Evolutionary conservation across 2,113 vertebrate species (phyloP).

Genomic region (Hipposideros armiger): DNA sequence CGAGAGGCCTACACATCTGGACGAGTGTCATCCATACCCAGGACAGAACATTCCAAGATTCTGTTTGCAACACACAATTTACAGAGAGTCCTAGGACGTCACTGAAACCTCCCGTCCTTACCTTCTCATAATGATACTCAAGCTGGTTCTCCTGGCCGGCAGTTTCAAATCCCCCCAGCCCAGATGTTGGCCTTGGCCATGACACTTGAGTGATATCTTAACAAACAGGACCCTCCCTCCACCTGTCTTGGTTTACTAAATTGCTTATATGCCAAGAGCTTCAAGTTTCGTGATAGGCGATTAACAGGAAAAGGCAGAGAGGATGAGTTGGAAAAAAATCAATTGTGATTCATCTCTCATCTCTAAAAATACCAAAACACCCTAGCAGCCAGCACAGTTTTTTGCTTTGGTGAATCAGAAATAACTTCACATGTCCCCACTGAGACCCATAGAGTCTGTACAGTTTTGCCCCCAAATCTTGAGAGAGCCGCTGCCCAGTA

Average conservation of each 20-base stretch:
- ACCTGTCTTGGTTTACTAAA: neutral
- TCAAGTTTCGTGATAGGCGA: neutral
- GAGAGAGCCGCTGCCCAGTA: neutral
- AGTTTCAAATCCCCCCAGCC: neutral
- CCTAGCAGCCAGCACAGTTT: neutral
- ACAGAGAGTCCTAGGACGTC: neutral
- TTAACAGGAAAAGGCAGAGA: neutral
- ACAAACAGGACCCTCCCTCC: neutral
- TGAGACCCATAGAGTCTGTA: neutral
- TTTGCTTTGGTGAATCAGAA: conserved; percentile 15
- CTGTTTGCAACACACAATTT: accelerated
- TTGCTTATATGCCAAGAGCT: neutral
- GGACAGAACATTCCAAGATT: neutral
- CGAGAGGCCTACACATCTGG: neutral
- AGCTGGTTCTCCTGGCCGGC: neutral
- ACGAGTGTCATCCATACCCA: accelerated
- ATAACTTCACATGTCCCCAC: neutral
- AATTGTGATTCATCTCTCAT: neutral
- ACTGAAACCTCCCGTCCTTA: neutral
- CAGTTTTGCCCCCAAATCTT: neutral
- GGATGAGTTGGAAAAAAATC: neutral
- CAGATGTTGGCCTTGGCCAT: accelerated
- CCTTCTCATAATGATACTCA: accelerated
- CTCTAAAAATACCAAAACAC: neutral
- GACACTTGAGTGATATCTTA: neutral